A percentile compares a stretch with the other conserved stretches of the same genome.
Conservation (phyloP, 2,888 invertebrate species). For the Dendrolimus pini region DNA sequence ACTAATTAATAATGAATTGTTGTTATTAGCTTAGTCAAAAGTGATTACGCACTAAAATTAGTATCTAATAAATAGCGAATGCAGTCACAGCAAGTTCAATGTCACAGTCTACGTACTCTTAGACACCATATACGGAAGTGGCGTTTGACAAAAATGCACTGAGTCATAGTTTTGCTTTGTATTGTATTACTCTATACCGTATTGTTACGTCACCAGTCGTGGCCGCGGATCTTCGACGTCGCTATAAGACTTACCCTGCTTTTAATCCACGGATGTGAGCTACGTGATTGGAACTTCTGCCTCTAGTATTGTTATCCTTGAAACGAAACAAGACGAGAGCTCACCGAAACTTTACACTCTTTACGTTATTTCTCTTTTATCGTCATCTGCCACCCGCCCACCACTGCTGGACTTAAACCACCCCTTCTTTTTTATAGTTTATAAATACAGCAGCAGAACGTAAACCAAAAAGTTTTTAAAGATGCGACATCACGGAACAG, state of each 20-base stretch:
- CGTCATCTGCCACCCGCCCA: no score
- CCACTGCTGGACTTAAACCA: no score
- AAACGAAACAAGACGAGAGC: not conserved
- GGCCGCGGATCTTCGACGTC: conserved; percentile 13
- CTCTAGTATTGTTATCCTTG: not conserved
- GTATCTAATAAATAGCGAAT: no score
- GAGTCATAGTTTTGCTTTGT: conserved; percentile 18
- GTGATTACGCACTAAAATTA: no score
- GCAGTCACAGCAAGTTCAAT: not conserved
- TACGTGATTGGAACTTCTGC: conserved; percentile 28
- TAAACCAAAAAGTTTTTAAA: no score
- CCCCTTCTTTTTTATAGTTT: no score
- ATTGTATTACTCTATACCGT: conserved; percentile 1
- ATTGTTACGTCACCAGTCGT: conserved; percentile 13
- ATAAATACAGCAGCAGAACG: no score
- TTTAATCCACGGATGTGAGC: conserved; percentile 27
- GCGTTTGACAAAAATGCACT: conserved; percentile 13
- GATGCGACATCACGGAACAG: no score
- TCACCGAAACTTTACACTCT: no score
- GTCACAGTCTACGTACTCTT: not conserved
- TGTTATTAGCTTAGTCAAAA: no score
- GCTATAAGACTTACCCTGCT: conserved; percentile 20
- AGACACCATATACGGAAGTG: conserved; percentile 21
- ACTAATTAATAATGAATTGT: no score
- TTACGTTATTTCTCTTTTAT: no score